phyloP scores from a whole-genome alignment of 2,888 invertebrate species.

The Caenorhabditis sp. region DNA sequence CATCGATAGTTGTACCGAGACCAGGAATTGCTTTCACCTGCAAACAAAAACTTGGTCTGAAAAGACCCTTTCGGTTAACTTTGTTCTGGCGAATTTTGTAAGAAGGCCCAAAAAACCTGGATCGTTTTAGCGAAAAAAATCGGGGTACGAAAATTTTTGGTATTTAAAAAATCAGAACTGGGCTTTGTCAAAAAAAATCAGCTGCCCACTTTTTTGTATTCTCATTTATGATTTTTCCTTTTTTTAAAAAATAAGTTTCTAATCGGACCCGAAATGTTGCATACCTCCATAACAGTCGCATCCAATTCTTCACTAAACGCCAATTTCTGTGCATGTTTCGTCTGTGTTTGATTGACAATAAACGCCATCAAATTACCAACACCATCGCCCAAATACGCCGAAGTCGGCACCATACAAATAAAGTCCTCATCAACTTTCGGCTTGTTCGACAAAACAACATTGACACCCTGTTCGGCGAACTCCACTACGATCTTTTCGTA shows the following conservation, averaged over 20 bases:
- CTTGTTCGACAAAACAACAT: constrained; percentile 92
- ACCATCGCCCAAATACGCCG: constrained; percentile 95
- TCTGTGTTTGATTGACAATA: constrained; percentile 91
- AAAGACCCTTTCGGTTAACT: not conserved
- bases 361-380: constrained; percentile 93
- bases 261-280: too few species aligned
- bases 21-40: constrained; percentile 92
- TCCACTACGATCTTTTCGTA: constrained; percentile 86
- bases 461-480: constrained; percentile 93
- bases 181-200: too few species aligned
- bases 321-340: constrained; percentile 84
- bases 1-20: constrained; percentile 96
- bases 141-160: too few species aligned
- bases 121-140: too few species aligned
- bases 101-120: too few species aligned
- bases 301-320: constrained; percentile 89
- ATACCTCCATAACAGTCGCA: constrained; percentile 74
- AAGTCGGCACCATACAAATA: constrained; percentile 94
- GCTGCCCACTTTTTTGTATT: too few species aligned
- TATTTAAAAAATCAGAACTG: too few species aligned
- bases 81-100: too few species aligned
- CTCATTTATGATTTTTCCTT: too few species aligned
- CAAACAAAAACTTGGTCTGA: constrained; percentile 51
- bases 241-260: too few species aligned
- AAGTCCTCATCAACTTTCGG: constrained; percentile 92